A percentile compares a stretch with the other conserved stretches of the same genome.
Evolutionary conservation across 2,113 vertebrate genomes (phyloP).

Genomic region (Mugil cephalus): DNA sequence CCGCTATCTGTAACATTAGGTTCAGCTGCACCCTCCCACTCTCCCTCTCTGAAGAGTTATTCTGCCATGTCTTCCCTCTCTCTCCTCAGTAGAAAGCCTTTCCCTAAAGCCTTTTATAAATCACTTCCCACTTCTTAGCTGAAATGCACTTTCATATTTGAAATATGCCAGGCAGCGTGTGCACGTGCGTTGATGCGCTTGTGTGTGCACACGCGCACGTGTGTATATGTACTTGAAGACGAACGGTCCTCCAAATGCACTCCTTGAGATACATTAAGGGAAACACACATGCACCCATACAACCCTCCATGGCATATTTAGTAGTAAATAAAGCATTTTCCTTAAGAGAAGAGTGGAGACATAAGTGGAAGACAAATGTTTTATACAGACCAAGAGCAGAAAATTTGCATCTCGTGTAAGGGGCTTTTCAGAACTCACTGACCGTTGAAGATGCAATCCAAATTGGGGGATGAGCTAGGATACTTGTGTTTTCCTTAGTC

Average conservation of each 20-base stretch:
- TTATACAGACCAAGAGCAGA: slow-evolving; percentile 6
- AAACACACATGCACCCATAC: slow-evolving; percentile 5
- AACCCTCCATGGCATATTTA: slow-evolving; percentile 39
- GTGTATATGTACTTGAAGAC: slow-evolving; percentile 13
- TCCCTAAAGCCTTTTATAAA: slow-evolving; percentile 75
- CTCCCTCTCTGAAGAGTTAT: slow-evolving; percentile 60
- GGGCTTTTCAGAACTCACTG: not conserved
- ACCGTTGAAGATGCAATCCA: not conserved
- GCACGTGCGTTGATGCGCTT: slow-evolving; percentile 1
- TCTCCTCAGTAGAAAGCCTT: slow-evolving; percentile 62
- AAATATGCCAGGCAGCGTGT: slow-evolving; percentile 52
- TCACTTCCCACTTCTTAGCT: slow-evolving; percentile 75
- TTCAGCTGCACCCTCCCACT: slow-evolving; percentile 58
- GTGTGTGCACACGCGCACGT: slow-evolving; percentile 9
- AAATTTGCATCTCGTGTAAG: not conserved
- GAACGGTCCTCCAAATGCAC: slow-evolving; percentile 50
- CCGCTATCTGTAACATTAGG: slow-evolving; percentile 61
- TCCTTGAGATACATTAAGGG: slow-evolving; percentile 50
- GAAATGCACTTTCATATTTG: slow-evolving; percentile 74
- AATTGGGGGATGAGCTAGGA: not conserved
- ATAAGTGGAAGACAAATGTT: slow-evolving; percentile 7
- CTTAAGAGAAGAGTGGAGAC: slow-evolving; percentile 14
- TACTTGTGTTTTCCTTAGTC: not conserved
- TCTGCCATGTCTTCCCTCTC: slow-evolving; percentile 54
- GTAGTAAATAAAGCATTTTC: slow-evolving; percentile 42